Conservation (phyloP, 53 echinoderm and acorn worm genomes). For the Apostichopus leukothele region DNA sequence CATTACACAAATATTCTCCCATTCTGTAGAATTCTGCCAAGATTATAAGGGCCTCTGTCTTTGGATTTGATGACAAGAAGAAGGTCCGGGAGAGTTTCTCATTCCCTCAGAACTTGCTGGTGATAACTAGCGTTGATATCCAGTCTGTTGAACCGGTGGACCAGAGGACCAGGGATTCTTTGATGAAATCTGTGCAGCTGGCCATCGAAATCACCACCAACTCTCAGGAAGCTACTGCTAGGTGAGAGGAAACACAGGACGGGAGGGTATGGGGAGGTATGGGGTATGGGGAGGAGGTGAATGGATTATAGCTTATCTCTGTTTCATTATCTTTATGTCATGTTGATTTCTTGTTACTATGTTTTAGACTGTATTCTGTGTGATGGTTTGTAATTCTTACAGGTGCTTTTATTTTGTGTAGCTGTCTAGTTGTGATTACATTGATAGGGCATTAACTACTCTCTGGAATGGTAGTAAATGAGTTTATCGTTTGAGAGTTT, state of each 20-base stretch:
- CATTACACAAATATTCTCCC: too few species aligned
- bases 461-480: too few species aligned
- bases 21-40: slow-evolving; percentile 86
- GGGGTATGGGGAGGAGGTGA: too few species aligned
- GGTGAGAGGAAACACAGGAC: slow-evolving; percentile 34
- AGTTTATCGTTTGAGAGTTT: too few species aligned
- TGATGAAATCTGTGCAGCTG: slow-evolving; percentile 99
- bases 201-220: slow-evolving; percentile 99
- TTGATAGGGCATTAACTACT: too few species aligned
- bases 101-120: slow-evolving; percentile 94
- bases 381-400: too few species aligned
- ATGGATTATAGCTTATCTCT: too few species aligned
- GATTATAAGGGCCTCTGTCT: slow-evolving; percentile 97
- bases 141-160: slow-evolving; percentile 99
- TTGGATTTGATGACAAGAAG: slow-evolving; percentile 83
- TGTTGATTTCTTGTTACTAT: too few species aligned
- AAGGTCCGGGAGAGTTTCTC: slow-evolving; percentile 84
- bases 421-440: too few species aligned
- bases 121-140: slow-evolving; percentile 98
- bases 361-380: too few species aligned
- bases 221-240: slow-evolving; percentile 86
- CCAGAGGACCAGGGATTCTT: slow-evolving; percentile 94
- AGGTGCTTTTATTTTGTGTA: too few species aligned
- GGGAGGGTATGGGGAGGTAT: not conserved
- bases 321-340: too few species aligned